Percentiles rank a stretch among this genome's conserved stretches.
Conservation (phyloP, 2,113 vertebrate species). For the Dasyornis broadbenti region DNA sequence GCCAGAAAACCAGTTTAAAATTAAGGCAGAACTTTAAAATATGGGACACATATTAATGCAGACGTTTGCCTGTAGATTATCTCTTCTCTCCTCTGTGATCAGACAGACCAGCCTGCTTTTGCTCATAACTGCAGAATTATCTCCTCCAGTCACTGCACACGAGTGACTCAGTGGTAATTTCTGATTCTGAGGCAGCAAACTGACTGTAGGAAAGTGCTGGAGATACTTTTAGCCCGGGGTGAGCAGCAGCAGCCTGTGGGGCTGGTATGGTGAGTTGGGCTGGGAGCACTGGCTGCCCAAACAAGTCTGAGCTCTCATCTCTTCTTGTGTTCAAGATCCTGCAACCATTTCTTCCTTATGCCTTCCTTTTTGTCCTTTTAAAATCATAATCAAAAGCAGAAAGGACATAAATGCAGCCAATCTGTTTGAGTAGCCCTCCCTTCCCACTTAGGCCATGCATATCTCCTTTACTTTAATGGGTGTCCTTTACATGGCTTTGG, state of each 20-base stretch:
- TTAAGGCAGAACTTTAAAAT: neutral
- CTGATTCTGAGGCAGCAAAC: neutral
- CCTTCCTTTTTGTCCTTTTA: neutral
- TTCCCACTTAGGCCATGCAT: neutral
- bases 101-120: neutral
- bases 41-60: neutral
- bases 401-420: neutral
- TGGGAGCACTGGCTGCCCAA: fast-evolving
- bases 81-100: neutral
- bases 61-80: neutral
- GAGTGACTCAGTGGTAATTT: neutral
- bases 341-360: neutral
- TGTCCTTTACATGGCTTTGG: neutral
- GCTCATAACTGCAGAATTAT: neutral
- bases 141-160: neutral
- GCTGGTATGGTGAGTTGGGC: neutral
- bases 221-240: neutral
- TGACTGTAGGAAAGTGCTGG: neutral
- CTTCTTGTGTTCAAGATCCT: neutral
- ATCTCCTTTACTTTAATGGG: neutral
- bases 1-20: neutral
- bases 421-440: neutral
- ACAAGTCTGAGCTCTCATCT: neutral
- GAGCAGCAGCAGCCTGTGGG: neutral
- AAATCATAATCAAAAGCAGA: neutral